Evolutionary conservation across 2,113 vertebrate species (phyloP).

Genomic region (Cyanoderma ruficeps): DNA sequence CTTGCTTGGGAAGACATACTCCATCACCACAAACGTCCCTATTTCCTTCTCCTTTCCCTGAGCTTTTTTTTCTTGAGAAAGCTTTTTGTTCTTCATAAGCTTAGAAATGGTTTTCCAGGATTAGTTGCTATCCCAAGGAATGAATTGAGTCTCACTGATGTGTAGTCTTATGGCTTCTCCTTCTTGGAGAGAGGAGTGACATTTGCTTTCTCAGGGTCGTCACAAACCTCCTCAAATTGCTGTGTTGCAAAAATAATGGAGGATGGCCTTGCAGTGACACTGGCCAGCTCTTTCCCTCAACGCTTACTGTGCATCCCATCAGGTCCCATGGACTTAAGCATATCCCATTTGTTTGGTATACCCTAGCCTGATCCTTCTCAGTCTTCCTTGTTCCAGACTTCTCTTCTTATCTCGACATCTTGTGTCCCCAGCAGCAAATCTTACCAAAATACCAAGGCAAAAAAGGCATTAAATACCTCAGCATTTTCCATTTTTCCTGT

Average conservation of each 20-base stretch:
- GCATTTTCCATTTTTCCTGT: background rate
- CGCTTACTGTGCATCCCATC: background rate
- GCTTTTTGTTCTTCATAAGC: background rate
- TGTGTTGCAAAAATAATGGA: background rate
- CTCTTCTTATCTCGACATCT: background rate
- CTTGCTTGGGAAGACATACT: background rate
- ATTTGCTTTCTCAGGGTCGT: background rate
- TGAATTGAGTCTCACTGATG: background rate
- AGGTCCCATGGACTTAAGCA: background rate
- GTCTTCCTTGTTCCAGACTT: background rate
- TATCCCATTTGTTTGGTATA: background rate
- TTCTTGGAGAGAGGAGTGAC: background rate
- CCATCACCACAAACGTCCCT: background rate
- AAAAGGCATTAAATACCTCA: background rate
- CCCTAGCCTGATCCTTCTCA: background rate
- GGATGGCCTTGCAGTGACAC: background rate
- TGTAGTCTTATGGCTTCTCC: background rate
- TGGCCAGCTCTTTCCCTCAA: background rate
- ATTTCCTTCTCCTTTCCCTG: background rate
- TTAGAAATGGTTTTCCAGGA: background rate
- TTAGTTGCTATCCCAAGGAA: background rate
- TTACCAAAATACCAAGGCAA: background rate
- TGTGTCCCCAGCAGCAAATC: background rate
- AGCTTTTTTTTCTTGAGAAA: background rate
- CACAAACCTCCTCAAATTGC: background rate